These are phyloP conservation scores for Epizoanthus illoricatus DNA, from an alignment of 92 coral and sea anemone genomes.

Conservation along the genomic window DNA sequence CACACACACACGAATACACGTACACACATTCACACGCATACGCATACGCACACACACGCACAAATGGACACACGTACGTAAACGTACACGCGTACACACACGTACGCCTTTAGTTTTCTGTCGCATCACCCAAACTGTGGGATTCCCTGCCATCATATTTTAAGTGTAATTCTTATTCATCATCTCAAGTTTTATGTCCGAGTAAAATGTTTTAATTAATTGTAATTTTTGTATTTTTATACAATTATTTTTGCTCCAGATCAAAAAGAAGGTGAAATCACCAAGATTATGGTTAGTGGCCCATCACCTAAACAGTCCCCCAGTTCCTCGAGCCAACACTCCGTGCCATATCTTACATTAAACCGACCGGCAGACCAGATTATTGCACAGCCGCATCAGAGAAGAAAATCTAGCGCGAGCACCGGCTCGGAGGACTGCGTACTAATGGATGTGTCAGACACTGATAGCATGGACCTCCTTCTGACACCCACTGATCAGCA, in stretches of 20 bases:
- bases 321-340: background rate
- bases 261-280: constrained; percentile 40
- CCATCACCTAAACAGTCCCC: background rate
- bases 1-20: too few relatives aligned
- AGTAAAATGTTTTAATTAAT: too few relatives aligned
- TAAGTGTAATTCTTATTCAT: too few relatives aligned
- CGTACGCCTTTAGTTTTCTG: too few relatives aligned
- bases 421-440: constrained; percentile 55
- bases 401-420: background rate
- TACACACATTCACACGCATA: too few relatives aligned
- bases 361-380: background rate
- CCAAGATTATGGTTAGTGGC: constrained; percentile 17
- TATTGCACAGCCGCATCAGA: background rate
- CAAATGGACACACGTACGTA: too few relatives aligned
- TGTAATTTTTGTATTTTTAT: background rate
- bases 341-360: constrained; percentile 11
- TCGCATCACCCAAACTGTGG: too few relatives aligned
- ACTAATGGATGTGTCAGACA: constrained; percentile 73
- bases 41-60: too few relatives aligned
- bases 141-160: too few relatives aligned
- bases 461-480: constrained; percentile 59
- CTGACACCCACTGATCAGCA: constrained; percentile 21
- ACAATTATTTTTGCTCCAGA: background rate
- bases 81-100: too few relatives aligned
- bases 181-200: too few relatives aligned